A percentile compares a stretch with the other conserved stretches of the same genome.
These are phyloP conservation scores for Erpobdella octoculata DNA, from an alignment of 2,888 invertebrate species.

Conservation along the genomic window DNA sequence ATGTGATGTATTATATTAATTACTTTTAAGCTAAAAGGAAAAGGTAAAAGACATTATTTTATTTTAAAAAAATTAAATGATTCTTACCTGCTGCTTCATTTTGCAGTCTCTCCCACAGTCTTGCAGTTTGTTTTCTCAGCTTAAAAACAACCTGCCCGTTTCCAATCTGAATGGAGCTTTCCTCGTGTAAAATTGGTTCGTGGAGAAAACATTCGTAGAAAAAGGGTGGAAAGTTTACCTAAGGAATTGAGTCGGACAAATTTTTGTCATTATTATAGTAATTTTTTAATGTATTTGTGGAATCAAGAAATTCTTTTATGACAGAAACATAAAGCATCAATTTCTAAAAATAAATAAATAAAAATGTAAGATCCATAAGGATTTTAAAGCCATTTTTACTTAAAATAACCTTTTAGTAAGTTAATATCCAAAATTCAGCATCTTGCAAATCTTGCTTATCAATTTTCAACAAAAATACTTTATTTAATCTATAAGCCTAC, in stretches of 20 bases:
- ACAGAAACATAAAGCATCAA: too few relatives aligned
- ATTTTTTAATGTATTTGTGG: too few relatives aligned
- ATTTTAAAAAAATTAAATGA: background rate
- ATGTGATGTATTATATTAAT: background rate
- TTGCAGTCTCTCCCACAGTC: slow-evolving; percentile 45
- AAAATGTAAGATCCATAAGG: too few relatives aligned
- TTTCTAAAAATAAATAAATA: too few relatives aligned
- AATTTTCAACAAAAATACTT: background rate
- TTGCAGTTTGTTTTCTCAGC: slow-evolving; percentile 59
- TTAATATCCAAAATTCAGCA: too few relatives aligned
- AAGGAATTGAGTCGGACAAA: too few relatives aligned
- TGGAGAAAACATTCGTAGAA: slow-evolving; percentile 68
- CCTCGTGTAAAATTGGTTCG: slow-evolving; percentile 45
- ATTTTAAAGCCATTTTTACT: too few relatives aligned
- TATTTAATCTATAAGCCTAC: too few relatives aligned
- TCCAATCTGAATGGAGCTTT: slow-evolving; percentile 62
- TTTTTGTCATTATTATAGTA: slow-evolving; percentile 17
- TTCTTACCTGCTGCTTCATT: slow-evolving; percentile 22
- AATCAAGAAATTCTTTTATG: too few relatives aligned
- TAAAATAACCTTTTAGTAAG: too few relatives aligned
- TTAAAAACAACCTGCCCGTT: slow-evolving; percentile 62
- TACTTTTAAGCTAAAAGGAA: background rate
- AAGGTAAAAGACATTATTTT: background rate
- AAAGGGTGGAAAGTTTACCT: slow-evolving; percentile 65
- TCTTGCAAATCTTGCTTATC: background rate